Base-by-base conservation (phyloP, 2,797 vertebrate genomes). In the Hylomyscus alleni region DNA sequence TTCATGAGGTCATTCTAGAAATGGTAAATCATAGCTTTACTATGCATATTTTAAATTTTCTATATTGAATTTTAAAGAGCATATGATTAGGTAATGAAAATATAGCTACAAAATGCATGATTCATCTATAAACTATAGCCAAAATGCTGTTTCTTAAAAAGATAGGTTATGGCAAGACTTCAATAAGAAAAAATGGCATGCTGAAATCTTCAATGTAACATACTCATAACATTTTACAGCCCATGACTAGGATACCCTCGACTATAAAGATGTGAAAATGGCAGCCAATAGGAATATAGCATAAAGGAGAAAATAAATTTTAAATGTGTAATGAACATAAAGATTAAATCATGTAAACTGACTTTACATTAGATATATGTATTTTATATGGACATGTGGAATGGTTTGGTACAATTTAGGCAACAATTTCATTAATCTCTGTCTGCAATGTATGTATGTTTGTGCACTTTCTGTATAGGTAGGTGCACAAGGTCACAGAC, bases 1-100 rank as follows among this genome's bases (percentile, higher is more conserved):
- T 76, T 75, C 52, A 95, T 90, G 10, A 77, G 2, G 26, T 62
- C 91, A 92, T 92, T 78, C 24, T 56, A 86, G 75, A 95, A 95
- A 94, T 89, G 7, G 67, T 50, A 88, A 90, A 24, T 85, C 81
- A 75, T 44, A 65, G 20, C 5, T 60, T 3, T 58, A 75, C n/a
- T 20, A 84, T 62, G 56, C 17, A 62, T 92, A 84, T 90, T 60
- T 81, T 81, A 80, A 93, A 29, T 89, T 54, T 65, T 11, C 4
- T 67, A 76, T 77, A 20, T 11, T 77, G 40, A 92, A 82, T 65
- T 60, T 78, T 83, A 77, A 72, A 82, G 75, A 89, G 65, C n/a
- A 13, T 44, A 60, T 92, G 44, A 85, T 65, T 81, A 80, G 15
- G 10, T 54, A 86, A 86, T 89, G 7, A 91, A 86, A 94, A 75